These are phyloP conservation scores for Metopia argyrocephala DNA, from an alignment of 2,888 invertebrate genomes.

Conservation along the genomic window DNA sequence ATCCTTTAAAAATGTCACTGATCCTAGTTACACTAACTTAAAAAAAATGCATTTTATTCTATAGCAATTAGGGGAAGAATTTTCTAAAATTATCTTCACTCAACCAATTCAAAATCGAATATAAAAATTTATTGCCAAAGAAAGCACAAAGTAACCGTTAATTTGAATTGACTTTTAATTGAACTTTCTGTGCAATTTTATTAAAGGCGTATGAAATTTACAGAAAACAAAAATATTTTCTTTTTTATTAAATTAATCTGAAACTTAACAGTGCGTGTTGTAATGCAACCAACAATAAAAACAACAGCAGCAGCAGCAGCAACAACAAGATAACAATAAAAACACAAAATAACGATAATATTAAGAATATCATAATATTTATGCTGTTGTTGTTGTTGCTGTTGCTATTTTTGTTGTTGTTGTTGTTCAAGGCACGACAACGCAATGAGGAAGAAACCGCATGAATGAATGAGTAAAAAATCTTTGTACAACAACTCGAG, in stretches of 20 bases:
- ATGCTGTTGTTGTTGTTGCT: background rate
- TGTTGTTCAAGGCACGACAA: slow-evolving; percentile 30
- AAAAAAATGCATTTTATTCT: too few relatives aligned
- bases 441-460: slow-evolving; percentile 41
- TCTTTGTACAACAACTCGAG: background rate
- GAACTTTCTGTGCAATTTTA: slow-evolving; percentile 34
- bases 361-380: background rate
- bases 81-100: too few relatives aligned
- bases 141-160: slow-evolving; percentile 29
- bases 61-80: too few relatives aligned
- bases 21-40: too few relatives aligned
- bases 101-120: background rate
- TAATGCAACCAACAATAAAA: slow-evolving; percentile 3
- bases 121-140: background rate
- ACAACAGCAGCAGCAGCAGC: too few relatives aligned
- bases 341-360: too few relatives aligned
- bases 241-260: slow-evolving; percentile 37
- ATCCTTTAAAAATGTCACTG: too few relatives aligned
- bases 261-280: slow-evolving; percentile 49
- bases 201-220: background rate
- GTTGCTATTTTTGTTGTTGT: background rate
- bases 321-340: too few relatives aligned
- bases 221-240: slow-evolving; percentile 1
- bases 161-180: slow-evolving; percentile 54
- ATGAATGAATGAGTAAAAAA: slow-evolving; percentile 50